Percentiles rank a stretch among this genome's conserved stretches.
phyloP scores from a whole-genome alignment of 2,797 vertebrate species.

The Pseudochaenichthys georgianus region DNA sequence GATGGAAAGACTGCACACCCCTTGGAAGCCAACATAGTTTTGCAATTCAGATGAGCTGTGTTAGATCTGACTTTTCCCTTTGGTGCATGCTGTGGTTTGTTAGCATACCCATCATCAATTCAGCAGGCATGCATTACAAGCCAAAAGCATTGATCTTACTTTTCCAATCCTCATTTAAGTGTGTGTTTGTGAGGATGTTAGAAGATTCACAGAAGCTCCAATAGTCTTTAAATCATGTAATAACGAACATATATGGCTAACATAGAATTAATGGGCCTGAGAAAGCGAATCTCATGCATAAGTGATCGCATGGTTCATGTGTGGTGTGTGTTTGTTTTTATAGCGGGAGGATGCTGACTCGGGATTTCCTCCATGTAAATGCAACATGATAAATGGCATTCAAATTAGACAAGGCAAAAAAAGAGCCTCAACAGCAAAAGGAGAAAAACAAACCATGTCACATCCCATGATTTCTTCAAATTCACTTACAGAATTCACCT shows the following conservation, averaged over 20 bases:
- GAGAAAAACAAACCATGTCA: constrained; percentile 23
- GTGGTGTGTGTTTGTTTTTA: constrained; percentile 37
- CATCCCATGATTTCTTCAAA: constrained; percentile 7
- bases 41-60: constrained; percentile 39
- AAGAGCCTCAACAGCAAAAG: constrained; percentile 51
- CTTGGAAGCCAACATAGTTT: constrained; percentile 2
- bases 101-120: constrained; percentile 19
- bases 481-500: background rate
- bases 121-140: background rate
- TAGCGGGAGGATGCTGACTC: constrained; percentile 55
- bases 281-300: constrained; percentile 61
- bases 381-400: constrained; percentile 71
- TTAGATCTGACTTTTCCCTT: constrained; percentile 7
- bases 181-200: background rate
- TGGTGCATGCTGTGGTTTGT: constrained; percentile 7
- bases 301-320: constrained; percentile 51
- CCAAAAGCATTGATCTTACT: constrained; percentile 26
- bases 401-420: constrained; percentile 40
- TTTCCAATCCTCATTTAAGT: background rate
- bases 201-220: constrained; percentile 19
- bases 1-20: background rate
- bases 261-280: constrained; percentile 50
- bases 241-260: constrained; percentile 16
- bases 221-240: constrained; percentile 41
- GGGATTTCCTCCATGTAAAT: constrained; percentile 61